Base-by-base conservation (phyloP, 2,797 vertebrate species). In the Sebastiscus albofasciatus region DNA sequence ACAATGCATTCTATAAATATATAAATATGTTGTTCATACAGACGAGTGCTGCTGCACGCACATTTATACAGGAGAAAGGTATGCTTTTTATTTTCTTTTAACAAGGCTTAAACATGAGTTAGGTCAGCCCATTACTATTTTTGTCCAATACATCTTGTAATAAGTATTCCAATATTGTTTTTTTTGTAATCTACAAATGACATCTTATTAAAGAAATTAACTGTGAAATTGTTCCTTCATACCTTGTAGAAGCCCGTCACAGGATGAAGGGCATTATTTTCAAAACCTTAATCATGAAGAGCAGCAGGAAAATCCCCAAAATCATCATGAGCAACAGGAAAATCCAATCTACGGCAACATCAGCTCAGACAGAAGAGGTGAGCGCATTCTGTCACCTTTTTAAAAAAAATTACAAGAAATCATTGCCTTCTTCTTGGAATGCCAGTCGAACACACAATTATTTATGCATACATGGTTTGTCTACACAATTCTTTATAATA, bases 301-400 rank as follows among this genome's bases (percentile, higher is more conserved):
- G 29, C 71, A 74, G 58, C 88, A 92, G 59, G 92, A 95, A 36
- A 94, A 93, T 91, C 91, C 89, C n/a, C 82, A 68, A 0, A 74
- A 84, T 68, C 55, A 69, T 26, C 76, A 70, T 8, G 82, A 84
- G 67, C 88, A 79, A 75, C 92, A 90, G 49, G 94, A 96, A 59
- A 96, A 96, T 93, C 95, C 95, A 59, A 96, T 96, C 72, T 96
- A 96, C 72, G 95, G 95, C 39, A 96, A 96, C 90, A 95, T 96
- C 79, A 86, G 42, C 79, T 70, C 87, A 78, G 90, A 94, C 6
- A 87, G 83, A 85, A 72, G 60, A 86, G 89, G 94, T 96, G 77
- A 90, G 88, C 18, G 2, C 67, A 13, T 22, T 73, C 56, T 67
- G 42, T 22, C 14, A 62, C 16, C 18, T 12, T n/a, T 18, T 18